Evolutionary conservation across 2,888 invertebrate genomes (phyloP).

Genomic region (Nomada ruficornis): DNA sequence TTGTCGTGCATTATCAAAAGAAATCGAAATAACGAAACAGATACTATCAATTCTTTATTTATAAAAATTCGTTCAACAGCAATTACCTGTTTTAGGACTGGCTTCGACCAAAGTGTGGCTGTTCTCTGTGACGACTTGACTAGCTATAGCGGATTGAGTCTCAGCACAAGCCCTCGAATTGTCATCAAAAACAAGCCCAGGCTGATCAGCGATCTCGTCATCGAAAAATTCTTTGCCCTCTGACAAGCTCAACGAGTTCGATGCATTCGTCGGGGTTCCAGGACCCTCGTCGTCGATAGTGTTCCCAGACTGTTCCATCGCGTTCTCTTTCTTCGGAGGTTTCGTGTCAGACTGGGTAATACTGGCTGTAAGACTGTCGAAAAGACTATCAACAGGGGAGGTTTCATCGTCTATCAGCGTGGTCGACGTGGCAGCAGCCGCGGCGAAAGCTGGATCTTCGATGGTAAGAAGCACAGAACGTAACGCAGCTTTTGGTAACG

Average conservation of each 20-base stretch:
- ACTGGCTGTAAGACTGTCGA: slow-evolving; percentile 88
- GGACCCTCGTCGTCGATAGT: slow-evolving; percentile 85
- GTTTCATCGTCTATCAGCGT: slow-evolving; percentile 92
- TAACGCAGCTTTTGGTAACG: slow-evolving; percentile 78
- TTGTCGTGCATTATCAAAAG: neutral
- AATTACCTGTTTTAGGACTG: slow-evolving; percentile 79
- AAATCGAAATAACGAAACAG: neutral
- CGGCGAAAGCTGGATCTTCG: slow-evolving; percentile 91
- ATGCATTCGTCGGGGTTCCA: slow-evolving; percentile 91
- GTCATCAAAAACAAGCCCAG: slow-evolving; percentile 92
- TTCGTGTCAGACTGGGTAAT: slow-evolving; percentile 82
- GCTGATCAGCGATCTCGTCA: slow-evolving; percentile 96
- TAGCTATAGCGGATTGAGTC: slow-evolving; percentile 65
- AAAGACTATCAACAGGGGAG: slow-evolving; percentile 92
- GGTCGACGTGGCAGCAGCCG: slow-evolving; percentile 88
- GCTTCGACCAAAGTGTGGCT: slow-evolving; percentile 81
- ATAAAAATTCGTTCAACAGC: neutral
- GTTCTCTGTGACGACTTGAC: slow-evolving; percentile 79
- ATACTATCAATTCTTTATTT: no score
- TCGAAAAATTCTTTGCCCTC: slow-evolving; percentile 94
- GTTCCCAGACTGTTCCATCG: slow-evolving; percentile 84
- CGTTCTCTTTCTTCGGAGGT: slow-evolving; percentile 82
- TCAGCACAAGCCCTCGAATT: slow-evolving; percentile 81
- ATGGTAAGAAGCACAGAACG: slow-evolving; percentile 87
- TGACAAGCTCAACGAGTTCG: slow-evolving; percentile 92